Conservation (phyloP, 2,797 vertebrate species). For the Hippoglossus hippoglossus region DNA sequence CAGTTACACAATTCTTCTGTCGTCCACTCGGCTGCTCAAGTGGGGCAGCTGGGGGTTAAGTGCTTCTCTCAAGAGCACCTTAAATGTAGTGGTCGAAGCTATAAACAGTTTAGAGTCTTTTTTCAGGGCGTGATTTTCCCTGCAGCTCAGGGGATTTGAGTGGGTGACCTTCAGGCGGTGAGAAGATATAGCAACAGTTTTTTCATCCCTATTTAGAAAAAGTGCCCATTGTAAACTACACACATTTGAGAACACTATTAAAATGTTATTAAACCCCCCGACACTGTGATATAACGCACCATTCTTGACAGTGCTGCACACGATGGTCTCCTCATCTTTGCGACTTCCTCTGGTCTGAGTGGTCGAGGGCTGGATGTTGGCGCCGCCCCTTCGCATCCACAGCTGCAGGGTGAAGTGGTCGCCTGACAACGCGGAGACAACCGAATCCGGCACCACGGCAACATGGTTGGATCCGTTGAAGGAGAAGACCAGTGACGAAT, state of each 20-base stretch:
- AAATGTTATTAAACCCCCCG: background rate
- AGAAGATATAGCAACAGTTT: background rate
- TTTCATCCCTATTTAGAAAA: background rate
- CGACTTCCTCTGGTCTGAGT: slow-evolving; percentile 84
- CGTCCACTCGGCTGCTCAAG: slow-evolving; percentile 50
- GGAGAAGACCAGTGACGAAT: slow-evolving; percentile 97
- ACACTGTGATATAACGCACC: slow-evolving; percentile 80
- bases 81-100: slow-evolving; percentile 29
- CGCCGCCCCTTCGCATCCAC: slow-evolving; percentile 94
- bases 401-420: slow-evolving; percentile 97
- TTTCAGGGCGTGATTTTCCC: slow-evolving; percentile 12
- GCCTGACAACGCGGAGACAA: slow-evolving; percentile 88
- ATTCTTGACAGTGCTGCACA: slow-evolving; percentile 95
- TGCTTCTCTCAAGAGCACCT: slow-evolving; percentile 62
- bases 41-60: slow-evolving; percentile 46
- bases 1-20: slow-evolving; percentile 33
- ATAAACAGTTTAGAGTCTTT: slow-evolving; percentile 37
- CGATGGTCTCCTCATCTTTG: slow-evolving; percentile 94
- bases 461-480: slow-evolving; percentile 96
- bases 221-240: background rate
- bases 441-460: slow-evolving; percentile 88
- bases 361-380: slow-evolving; percentile 79
- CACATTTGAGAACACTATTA: background rate
- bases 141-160: slow-evolving; percentile 7
- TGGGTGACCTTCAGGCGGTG: background rate